Evolutionary conservation across 2,888 invertebrate species (phyloP), one percentile per base, ranked within the genome.

Genomic region (Thumatha senex): DNA sequence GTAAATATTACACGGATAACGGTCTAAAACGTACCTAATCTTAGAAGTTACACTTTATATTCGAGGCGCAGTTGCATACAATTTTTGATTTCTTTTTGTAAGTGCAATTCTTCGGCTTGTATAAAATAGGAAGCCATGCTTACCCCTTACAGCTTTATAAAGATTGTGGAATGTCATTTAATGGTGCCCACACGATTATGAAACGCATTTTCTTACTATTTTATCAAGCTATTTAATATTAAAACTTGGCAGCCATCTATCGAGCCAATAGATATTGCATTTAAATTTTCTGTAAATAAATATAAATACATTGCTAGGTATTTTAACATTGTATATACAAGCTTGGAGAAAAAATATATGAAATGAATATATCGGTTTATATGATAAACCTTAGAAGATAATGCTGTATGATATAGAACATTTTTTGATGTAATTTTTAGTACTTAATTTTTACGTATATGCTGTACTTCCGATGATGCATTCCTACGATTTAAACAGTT

Each of bases 381-480:
- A 73, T 76, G 73, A 90, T 89, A 86, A 84, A 86, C 87, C 86
- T 53, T 77, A 75, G 18, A 2, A 24, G 72, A 68, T 76, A 80
- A 74, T 65, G 60, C 66, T 82, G 78, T 81, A 80, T 74, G 55
- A 75, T 79, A 82, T 79, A 83, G 75, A 73, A 73, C 67, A 76
- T 76, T 80, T 78, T 79, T 80, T 72, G 70, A 75, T 72, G 74
- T 74, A 78, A 74, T 63, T 74, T 82, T 84, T 84, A 84, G 89
- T 88, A 89, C 86, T 88, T 89, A 89, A 89, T 82, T 87, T 72
- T 77, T 79, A 80, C 74, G 77, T 84, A 82, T 76, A 82, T 76
- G 78, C 76, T 84, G 78, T 85, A 82, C 80, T 67, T 67, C 68
- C 78, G 76, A 79, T 76, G 78, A 82, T 83, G 82, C 89, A 90